Conservation (phyloP, 1,140 invertebrate genomes). For the Neoseiulus cucumeris region DNA sequence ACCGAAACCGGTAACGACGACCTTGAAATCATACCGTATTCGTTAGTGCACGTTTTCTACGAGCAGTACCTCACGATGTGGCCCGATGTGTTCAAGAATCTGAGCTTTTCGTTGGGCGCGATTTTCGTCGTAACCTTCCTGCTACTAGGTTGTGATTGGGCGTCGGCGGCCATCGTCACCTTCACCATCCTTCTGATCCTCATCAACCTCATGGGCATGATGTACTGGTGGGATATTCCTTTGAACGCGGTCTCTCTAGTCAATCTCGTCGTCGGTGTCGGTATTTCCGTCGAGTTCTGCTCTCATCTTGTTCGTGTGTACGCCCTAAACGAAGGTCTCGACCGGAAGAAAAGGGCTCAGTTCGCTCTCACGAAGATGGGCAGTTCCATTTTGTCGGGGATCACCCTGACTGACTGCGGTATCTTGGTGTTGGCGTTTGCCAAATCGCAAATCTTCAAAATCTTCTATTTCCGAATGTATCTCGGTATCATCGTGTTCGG, state of each 20-base stretch:
- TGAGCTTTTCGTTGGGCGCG: constrained; percentile 30
- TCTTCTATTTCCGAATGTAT: constrained; percentile 41
- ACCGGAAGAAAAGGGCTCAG: constrained; percentile 29
- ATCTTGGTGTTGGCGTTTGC: constrained; percentile 37
- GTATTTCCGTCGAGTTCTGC: constrained; percentile 39
- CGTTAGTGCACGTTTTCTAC: constrained; percentile 37
- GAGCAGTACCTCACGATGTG: constrained; percentile 38
- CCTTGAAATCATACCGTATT: constrained; percentile 33
- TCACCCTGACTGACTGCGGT: constrained; percentile 37
- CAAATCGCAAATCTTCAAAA: constrained; percentile 37
- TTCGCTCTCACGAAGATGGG: constrained; percentile 35
- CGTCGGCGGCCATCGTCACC: constrained; percentile 33
- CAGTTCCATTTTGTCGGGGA: constrained; percentile 36
- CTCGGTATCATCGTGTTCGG: constrained; percentile 37
- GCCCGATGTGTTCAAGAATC: constrained; percentile 29
- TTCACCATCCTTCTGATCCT: constrained; percentile 34
- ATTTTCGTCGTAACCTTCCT: constrained; percentile 36
- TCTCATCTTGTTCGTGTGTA: constrained; percentile 35
- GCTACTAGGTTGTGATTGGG: constrained; percentile 35
- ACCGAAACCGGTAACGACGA: constrained; percentile 11
- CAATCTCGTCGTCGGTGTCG: constrained; percentile 38
- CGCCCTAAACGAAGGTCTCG: constrained; percentile 28
- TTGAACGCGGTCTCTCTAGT: constrained; percentile 38
- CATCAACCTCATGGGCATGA: constrained; percentile 34
- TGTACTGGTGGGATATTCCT: constrained; percentile 36